phyloP scores from a whole-genome alignment of 2,113 vertebrate species.

The Hemiprocne comata region DNA sequence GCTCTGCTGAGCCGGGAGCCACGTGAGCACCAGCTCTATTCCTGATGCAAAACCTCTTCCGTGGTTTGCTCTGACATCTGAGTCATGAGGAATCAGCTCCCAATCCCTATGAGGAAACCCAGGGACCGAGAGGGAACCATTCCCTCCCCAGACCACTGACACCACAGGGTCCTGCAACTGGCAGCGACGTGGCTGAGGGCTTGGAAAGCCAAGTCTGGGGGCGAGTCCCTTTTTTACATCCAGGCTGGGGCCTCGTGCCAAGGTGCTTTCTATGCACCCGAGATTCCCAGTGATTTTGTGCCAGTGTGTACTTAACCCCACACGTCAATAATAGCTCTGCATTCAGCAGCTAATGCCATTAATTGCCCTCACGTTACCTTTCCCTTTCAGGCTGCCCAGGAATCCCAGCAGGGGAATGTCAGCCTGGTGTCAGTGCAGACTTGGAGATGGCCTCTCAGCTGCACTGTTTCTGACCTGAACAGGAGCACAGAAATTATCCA shows the following conservation, averaged over 20 bases:
- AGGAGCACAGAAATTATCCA: background rate
- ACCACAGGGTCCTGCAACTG: background rate
- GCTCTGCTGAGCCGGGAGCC: background rate
- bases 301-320: background rate
- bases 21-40: fast-evolving
- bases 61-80: background rate
- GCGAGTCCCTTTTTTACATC: background rate
- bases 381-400: conserved; percentile 15
- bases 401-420: background rate
- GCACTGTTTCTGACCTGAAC: background rate
- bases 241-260: background rate
- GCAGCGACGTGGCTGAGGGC: background rate
- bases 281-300: background rate
- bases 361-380: conserved; percentile 17
- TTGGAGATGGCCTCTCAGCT: background rate
- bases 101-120: background rate
- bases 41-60: background rate
- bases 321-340: background rate
- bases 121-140: background rate
- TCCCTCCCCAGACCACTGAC: background rate
- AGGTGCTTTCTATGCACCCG: background rate
- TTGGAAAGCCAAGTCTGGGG: background rate
- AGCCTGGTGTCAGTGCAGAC: background rate
- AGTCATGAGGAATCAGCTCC: background rate
- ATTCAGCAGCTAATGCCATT: background rate